These are phyloP conservation scores for Nemotelus nigrinus DNA, from an alignment of 2,888 invertebrate genomes.

Conservation along the genomic window DNA sequence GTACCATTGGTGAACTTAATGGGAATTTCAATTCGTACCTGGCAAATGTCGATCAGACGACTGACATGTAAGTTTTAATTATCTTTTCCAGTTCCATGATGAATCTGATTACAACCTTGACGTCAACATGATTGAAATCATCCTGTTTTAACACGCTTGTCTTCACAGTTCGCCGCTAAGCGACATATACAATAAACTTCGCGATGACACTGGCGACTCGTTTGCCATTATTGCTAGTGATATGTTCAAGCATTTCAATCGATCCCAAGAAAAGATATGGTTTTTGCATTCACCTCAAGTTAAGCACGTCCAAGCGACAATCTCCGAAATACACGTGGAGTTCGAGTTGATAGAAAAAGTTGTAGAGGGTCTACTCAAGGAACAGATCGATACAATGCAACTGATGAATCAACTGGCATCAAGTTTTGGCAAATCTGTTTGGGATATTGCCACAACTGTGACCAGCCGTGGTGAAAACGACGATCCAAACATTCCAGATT, in stretches of 20 bases:
- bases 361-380: neutral
- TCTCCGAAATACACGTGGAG: constrained; percentile 26
- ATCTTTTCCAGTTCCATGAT: neutral
- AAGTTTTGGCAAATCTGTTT: neutral
- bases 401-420: neutral
- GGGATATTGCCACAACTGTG: neutral
- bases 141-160: neutral
- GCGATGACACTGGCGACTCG: neutral
- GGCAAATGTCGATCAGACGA: neutral
- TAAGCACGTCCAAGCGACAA: constrained; percentile 4
- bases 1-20: neutral
- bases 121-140: neutral
- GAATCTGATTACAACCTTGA: neutral
- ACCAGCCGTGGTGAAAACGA: neutral
- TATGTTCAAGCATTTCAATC: constrained; percentile 10
- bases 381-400: neutral
- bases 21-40: neutral
- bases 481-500: constrained; percentile 24
- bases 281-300: constrained; percentile 13
- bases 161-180: neutral
- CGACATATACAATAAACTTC: constrained; percentile 18
- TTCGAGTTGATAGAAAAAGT: constrained; percentile 14
- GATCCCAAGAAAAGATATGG: neutral
- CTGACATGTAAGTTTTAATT: constrained; percentile 7
- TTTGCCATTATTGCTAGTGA: neutral